Conservation (phyloP, 2,797 vertebrate genomes). For the Enoplosus armatus region DNA sequence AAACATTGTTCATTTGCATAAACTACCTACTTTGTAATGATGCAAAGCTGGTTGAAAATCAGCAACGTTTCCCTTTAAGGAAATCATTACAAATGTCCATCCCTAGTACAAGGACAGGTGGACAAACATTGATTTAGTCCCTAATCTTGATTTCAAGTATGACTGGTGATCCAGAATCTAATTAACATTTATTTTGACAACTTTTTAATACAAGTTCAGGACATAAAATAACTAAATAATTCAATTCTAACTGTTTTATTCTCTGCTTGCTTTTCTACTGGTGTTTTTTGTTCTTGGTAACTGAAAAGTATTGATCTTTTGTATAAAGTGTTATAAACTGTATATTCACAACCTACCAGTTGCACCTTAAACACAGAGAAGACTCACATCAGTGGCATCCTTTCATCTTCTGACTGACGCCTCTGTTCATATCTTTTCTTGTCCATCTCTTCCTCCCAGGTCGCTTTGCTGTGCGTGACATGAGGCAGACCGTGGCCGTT, state of each 20-base stretch:
- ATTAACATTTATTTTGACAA: neutral
- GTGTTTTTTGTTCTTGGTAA: neutral
- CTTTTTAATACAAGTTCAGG: neutral
- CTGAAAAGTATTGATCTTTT: neutral
- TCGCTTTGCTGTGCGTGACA: constrained; percentile 85
- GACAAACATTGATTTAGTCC: neutral
- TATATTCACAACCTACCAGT: neutral
- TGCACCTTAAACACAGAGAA: neutral
- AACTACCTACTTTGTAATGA: too few species aligned
- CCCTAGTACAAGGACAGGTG: neutral
- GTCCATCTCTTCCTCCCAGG: constrained; percentile 60
- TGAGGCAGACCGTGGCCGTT: constrained; percentile 89
- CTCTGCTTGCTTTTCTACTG: neutral
- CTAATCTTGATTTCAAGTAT: too few species aligned
- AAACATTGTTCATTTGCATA: too few species aligned
- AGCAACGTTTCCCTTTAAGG: too few species aligned
- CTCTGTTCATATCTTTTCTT: neutral
- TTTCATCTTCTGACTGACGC: neutral
- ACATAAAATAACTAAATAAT: neutral
- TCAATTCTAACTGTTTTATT: neutral
- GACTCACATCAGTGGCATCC: neutral
- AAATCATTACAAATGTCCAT: neutral
- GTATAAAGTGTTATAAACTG: neutral
- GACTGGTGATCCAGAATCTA: neutral
- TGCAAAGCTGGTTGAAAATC: too few species aligned